These are phyloP conservation scores for Smithornis capensis DNA, from an alignment of 2,113 vertebrate species.

Conservation along the genomic window DNA sequence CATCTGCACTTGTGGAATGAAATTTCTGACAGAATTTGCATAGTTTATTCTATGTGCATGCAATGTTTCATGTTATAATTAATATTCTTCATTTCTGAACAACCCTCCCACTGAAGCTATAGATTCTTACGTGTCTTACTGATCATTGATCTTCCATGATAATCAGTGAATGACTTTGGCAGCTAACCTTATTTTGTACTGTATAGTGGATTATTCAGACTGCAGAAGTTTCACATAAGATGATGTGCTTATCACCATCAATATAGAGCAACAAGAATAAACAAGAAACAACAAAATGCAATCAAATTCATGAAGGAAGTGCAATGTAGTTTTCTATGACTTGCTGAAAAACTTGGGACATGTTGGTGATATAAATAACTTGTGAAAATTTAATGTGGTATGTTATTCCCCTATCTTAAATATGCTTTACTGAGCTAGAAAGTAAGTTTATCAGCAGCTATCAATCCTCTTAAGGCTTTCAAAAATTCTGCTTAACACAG, in stretches of 20 bases:
- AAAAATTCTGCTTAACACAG: neutral
- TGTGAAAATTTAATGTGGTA: neutral
- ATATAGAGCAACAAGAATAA: neutral
- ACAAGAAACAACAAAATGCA: neutral
- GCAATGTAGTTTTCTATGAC: neutral
- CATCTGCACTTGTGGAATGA: neutral
- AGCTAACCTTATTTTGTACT: neutral
- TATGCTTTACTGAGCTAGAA: neutral
- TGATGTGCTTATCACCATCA: neutral
- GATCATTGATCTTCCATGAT: neutral
- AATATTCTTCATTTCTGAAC: neutral
- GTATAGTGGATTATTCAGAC: neutral
- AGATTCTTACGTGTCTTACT: neutral
- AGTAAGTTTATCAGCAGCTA: neutral
- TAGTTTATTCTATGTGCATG: neutral
- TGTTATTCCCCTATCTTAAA: neutral
- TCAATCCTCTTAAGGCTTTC: neutral
- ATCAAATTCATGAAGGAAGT: neutral
- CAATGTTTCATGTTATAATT: neutral
- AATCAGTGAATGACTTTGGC: neutral
- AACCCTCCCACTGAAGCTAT: neutral
- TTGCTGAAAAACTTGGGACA: neutral
- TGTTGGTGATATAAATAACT: neutral
- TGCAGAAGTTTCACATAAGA: neutral
- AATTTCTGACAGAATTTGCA: neutral